phyloP scores from a whole-genome alignment of 2,888 invertebrate species.

The Chymomyza caudatula region DNA sequence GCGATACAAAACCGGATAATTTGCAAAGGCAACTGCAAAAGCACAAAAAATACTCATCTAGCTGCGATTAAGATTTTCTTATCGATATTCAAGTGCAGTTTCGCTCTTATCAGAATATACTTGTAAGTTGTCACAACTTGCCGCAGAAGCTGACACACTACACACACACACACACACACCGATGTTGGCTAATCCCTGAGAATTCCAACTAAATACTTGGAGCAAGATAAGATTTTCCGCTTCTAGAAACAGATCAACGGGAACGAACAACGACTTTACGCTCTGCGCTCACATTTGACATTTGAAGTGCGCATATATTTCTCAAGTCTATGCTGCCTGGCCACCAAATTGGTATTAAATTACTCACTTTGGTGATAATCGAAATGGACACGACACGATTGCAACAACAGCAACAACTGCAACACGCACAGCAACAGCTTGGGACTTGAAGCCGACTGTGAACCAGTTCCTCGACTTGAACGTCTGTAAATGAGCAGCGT shows the following conservation, averaged over 20 bases:
- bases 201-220: slow-evolving; percentile 63
- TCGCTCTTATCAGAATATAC: slow-evolving; percentile 20
- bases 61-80: not conserved
- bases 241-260: slow-evolving; percentile 21
- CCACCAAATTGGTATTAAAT: slow-evolving; percentile 72
- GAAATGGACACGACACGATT: slow-evolving; percentile 71
- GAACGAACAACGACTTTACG: not conserved
- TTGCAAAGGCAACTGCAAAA: not conserved
- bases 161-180: slow-evolving; percentile 7
- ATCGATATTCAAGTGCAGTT: not conserved
- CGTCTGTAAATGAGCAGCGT: slow-evolving; percentile 7
- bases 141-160: slow-evolving; percentile 13
- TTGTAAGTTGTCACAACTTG: slow-evolving; percentile 51
- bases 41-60: slow-evolving; percentile 1
- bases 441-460: slow-evolving; percentile 28
- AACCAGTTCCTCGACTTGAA: slow-evolving; percentile 56
- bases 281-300: slow-evolving; percentile 68
- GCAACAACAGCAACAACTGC: slow-evolving; percentile 47
- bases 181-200: slow-evolving; percentile 34
- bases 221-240: slow-evolving; percentile 52
- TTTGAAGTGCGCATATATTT: slow-evolving; percentile 70
- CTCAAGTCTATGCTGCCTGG: slow-evolving; percentile 60
- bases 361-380: slow-evolving; percentile 72
- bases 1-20: not conserved
- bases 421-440: slow-evolving; percentile 4